Evolutionary conservation across 2,113 vertebrate species (phyloP).

Genomic region (Pungitius pungitius): DNA sequence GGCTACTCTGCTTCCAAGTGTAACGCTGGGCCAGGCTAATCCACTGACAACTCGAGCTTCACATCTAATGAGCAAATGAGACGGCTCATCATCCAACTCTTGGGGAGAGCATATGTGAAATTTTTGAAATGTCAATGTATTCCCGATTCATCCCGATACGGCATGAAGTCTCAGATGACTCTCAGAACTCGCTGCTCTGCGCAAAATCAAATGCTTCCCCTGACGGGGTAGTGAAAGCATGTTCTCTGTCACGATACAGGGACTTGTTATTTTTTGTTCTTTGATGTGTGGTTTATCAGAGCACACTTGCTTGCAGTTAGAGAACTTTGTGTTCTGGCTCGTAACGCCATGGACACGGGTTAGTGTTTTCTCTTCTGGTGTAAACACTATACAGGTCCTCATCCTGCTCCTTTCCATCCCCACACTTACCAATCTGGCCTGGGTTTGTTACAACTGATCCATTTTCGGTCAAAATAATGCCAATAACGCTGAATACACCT

Average conservation of each 20-base stretch:
- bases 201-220: slow-evolving; percentile 10
- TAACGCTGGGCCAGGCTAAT: not conserved
- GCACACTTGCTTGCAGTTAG: slow-evolving; percentile 18
- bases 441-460: not conserved
- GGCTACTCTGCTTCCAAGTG: too few relatives aligned
- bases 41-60: not conserved
- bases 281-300: slow-evolving; percentile 18
- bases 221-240: slow-evolving; percentile 11
- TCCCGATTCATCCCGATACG: slow-evolving; percentile 30
- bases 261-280: slow-evolving; percentile 8
- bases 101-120: not conserved
- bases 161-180: slow-evolving; percentile 41
- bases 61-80: not conserved
- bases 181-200: slow-evolving; percentile 21
- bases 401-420: not conserved
- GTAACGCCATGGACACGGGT: not conserved
- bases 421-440: not conserved
- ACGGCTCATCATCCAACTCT: not conserved
- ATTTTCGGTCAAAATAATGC: not conserved
- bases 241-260: slow-evolving; percentile 28
- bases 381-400: not conserved
- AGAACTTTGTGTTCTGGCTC: slow-evolving; percentile 25
- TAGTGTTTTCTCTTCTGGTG: not conserved
- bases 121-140: slow-evolving; percentile 16
- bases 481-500: slow-evolving; percentile 22